Conservation (phyloP, 2,888 invertebrate genomes). For the Syrphus vitripennis region DNA sequence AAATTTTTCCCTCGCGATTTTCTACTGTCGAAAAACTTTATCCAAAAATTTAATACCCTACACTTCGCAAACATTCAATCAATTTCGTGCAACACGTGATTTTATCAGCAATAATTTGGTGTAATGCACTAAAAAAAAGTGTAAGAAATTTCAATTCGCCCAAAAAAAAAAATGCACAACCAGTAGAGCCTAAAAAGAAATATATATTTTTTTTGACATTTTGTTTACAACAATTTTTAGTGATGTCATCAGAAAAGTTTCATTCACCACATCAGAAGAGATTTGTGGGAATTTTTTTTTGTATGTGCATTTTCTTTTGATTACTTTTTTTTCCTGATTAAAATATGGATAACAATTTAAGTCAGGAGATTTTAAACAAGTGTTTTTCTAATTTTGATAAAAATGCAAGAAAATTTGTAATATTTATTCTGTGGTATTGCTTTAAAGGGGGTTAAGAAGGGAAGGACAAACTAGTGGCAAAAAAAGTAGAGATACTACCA, state of each 20-base stretch:
- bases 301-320: slow-evolving; percentile 53
- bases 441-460: neutral
- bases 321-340: neutral
- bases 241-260: slow-evolving; percentile 81
- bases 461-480: neutral
- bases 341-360: slow-evolving; percentile 39
- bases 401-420: neutral
- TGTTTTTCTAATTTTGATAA: neutral
- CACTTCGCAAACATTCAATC: slow-evolving; percentile 39
- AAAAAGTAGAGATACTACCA: slow-evolving; percentile 21
- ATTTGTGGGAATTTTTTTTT: slow-evolving; percentile 47
- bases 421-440: neutral
- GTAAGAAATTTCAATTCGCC: slow-evolving; percentile 45
- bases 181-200: slow-evolving; percentile 34
- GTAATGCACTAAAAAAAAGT: slow-evolving; percentile 57
- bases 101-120: slow-evolving; percentile 35
- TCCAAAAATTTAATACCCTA: slow-evolving; percentile 35
- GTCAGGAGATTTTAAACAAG: slow-evolving; percentile 3
- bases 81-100: slow-evolving; percentile 69
- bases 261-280: slow-evolving; percentile 49
- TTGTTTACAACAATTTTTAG: slow-evolving; percentile 81
- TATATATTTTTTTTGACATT: slow-evolving; percentile 73
- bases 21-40: slow-evolving; percentile 47
- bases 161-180: slow-evolving; percentile 36
- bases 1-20: slow-evolving; percentile 69